Base-by-base conservation (phyloP, 30 jellyfish, hydroid and myxozoan species). In the Aurelia sp. region DNA sequence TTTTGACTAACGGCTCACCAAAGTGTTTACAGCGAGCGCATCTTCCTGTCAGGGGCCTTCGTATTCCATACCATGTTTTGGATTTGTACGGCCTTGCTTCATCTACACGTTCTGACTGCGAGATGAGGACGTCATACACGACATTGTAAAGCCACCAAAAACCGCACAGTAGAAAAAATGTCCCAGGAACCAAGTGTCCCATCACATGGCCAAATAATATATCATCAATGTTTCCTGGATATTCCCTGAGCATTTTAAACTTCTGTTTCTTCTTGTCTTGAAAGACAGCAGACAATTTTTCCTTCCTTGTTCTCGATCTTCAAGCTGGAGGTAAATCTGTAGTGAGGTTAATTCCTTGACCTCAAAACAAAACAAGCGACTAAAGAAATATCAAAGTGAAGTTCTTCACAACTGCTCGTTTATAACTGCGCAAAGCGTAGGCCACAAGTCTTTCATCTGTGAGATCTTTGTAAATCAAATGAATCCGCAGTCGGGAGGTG, bases 101-200 rank as follows among this genome's bases (percentile, higher is more conserved):
- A 7, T 50, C 86, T 15, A 76, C 60, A 2, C 86, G 86, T 12
- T 22, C 41, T 1, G 86, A 76, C 76, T 60, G 86, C 9, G 86
- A 40, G 50, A 30, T 60, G 17, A 40, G 60, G 75, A 76, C 52
- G 13, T 59, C 72, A 51, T 16, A 60, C 20, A 78, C 82, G 27
- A 79, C 71, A 48, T 87, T 69, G 71, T 68, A 77, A 59, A 87
- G 76, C 91, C 90, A 73, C 96, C 96, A 87, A 11, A 69, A n/a
- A 5, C 96, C 96, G 41, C 50, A 23, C 50, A 78, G 27, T 61
- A 87, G 58, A 23, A 87, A 78, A 61, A 71, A 69, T 8, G 80
- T 59, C 15, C 96, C 96, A 6, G 96, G 96, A 18, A 40, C 88
- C 3, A 87, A 33, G 63, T 87, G 96, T 41, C 96, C 96, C 33